A percentile compares a stretch with the other conserved stretches of the same genome.
Evolutionary conservation across 1,140 invertebrate species (phyloP).

Genomic region (Hylaeus anthracinus): DNA sequence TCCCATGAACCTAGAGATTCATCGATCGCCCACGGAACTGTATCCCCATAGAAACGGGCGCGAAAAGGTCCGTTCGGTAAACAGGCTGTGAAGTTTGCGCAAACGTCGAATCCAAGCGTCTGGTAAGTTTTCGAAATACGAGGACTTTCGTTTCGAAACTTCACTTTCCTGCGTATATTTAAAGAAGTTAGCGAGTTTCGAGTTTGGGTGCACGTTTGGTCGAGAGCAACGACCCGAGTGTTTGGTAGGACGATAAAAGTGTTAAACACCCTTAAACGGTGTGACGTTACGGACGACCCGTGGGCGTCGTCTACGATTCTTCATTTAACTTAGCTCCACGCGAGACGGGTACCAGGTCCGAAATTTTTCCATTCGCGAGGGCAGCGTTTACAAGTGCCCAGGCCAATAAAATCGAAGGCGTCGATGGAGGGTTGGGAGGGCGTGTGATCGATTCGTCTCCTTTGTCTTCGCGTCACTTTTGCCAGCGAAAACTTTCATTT

Average conservation of each 20-base stretch:
- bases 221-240: background rate
- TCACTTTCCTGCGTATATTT: background rate
- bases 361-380: no score
- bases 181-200: background rate
- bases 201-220: background rate
- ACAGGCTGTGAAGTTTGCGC: background rate
- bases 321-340: background rate
- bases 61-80: background rate
- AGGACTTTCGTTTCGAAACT: background rate
- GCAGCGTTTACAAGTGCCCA: no score
- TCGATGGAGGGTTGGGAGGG: background rate
- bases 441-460: conserved; percentile 20
- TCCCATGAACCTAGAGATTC: no score
- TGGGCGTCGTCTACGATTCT: background rate
- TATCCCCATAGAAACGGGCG: no score
- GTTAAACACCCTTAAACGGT: background rate
- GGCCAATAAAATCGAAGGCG: background rate
- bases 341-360: no score
- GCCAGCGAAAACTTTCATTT: conserved; percentile 23
- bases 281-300: background rate
- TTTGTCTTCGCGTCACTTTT: conserved; percentile 31
- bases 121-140: background rate
- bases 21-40: no score
- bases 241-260: background rate
- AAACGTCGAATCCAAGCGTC: background rate